Percentiles rank a stretch among this genome's conserved stretches.
phyloP scores from a whole-genome alignment of 92 coral and sea anemone genomes.

The Isaurus tuberculatus region DNA sequence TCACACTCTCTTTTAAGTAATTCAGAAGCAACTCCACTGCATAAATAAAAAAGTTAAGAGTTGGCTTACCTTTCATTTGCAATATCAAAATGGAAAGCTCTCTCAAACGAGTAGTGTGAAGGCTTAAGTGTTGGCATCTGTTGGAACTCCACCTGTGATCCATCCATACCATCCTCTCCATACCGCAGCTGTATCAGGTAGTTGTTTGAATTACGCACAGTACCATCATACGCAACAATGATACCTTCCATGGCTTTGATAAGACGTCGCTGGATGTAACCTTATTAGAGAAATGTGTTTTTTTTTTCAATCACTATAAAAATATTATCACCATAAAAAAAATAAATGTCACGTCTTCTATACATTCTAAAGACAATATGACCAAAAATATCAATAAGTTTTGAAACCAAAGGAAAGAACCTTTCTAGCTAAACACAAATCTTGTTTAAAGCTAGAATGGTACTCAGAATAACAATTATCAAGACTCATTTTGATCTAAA shows the following conservation, averaged over 20 bases:
- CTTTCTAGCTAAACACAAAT: too few species aligned
- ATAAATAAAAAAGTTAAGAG: not conserved
- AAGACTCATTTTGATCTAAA: too few species aligned
- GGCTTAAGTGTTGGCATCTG: conserved; percentile 97
- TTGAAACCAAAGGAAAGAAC: too few species aligned
- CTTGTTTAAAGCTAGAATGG: too few species aligned
- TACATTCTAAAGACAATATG: too few species aligned
- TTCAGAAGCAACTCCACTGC: too few species aligned
- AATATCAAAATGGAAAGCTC: conserved; percentile 91
- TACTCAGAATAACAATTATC: too few species aligned
- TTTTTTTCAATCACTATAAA: not conserved
- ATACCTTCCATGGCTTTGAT: conserved; percentile 99
- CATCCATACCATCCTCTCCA: conserved; percentile 99
- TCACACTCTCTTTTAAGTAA: too few species aligned
- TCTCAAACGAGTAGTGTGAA: conserved; percentile 87
- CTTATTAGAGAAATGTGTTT: conserved; percentile 45
- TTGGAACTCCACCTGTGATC: conserved; percentile 89
- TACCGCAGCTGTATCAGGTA: conserved; percentile 96
- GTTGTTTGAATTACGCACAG: conserved; percentile 96
- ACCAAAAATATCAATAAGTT: too few species aligned
- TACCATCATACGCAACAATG: conserved; percentile 96
- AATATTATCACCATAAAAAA: not conserved
- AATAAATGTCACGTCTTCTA: too few species aligned
- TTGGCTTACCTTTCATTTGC: conserved; percentile 79
- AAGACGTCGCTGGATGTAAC: conserved; percentile 99